Evolutionary conservation across 2,113 vertebrate genomes (phyloP).

Genomic region (Brienomyrus longianalis): DNA sequence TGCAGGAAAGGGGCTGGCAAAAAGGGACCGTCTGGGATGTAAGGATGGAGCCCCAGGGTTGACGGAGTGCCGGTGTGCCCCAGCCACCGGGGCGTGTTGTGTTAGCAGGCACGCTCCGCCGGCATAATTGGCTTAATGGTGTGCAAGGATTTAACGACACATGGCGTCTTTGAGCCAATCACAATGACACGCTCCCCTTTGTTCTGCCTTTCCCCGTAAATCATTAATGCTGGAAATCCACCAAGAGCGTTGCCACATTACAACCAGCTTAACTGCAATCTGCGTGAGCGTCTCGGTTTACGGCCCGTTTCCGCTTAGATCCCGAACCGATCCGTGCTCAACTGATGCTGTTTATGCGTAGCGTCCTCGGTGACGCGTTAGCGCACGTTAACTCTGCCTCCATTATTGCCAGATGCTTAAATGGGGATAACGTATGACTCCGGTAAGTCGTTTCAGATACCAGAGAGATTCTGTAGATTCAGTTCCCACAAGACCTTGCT

Average conservation of each 20-base stretch:
- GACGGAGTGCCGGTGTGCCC: background rate
- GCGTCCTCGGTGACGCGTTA: background rate
- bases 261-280: slow-evolving; percentile 2
- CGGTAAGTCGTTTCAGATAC: background rate
- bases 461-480: background rate
- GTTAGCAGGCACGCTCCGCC: background rate
- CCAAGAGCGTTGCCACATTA: background rate
- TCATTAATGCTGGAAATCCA: slow-evolving; percentile 12
- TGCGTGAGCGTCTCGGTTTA: background rate
- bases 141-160: background rate
- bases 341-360: background rate
- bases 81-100: background rate
- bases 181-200: background rate
- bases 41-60: background rate
- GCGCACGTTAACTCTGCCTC: background rate
- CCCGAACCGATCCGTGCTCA: background rate
- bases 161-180: background rate
- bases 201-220: background rate
- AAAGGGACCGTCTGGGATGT: background rate
- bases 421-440: background rate
- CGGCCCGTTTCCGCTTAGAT: background rate
- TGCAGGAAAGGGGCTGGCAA: background rate
- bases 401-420: background rate
- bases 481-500: background rate
- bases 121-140: slow-evolving; percentile 7